These are phyloP conservation scores for Arenicola marina DNA, from an alignment of 2,888 invertebrate genomes.

Conservation along the genomic window DNA sequence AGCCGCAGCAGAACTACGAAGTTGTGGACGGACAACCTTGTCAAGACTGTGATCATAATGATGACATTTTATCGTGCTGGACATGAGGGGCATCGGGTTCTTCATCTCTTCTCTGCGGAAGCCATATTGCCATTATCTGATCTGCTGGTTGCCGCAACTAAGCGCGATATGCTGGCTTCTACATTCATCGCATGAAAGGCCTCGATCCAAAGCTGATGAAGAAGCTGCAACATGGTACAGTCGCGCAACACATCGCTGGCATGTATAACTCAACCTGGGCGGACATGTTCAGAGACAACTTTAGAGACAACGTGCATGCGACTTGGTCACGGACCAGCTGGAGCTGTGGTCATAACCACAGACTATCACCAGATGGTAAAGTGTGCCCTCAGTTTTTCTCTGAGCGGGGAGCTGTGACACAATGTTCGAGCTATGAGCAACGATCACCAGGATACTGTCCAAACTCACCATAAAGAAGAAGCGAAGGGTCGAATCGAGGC, in stretches of 20 bases:
- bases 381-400: not conserved
- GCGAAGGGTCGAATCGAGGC: not conserved
- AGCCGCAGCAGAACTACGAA: constrained; percentile 5
- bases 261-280: constrained; percentile 9
- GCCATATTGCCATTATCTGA: constrained; percentile 2
- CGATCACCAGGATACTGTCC: not conserved
- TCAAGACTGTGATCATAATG: constrained; percentile 6
- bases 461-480: constrained; percentile 11
- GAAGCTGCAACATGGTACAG: not conserved
- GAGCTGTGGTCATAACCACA: not conserved
- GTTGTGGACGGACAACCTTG: constrained; percentile 7
- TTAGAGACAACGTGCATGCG: constrained; percentile 13
- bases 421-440: not conserved
- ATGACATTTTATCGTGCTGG: constrained; percentile 6
- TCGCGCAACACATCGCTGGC: constrained; percentile 1
- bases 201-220: constrained; percentile 4
- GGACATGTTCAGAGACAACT: constrained; percentile 14
- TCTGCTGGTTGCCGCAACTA: constrained; percentile 4
- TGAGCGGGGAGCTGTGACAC: not conserved
- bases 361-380: constrained; percentile 4
- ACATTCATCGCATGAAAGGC: not conserved
- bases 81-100: constrained; percentile 5
- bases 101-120: constrained; percentile 2
- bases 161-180: constrained; percentile 4
- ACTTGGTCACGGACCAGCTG: constrained; percentile 9